Percentiles rank a stretch among this genome's conserved stretches.
These are phyloP conservation scores for Stigmatopora argus DNA, from an alignment of 2,113 vertebrate species.

Conservation along the genomic window DNA sequence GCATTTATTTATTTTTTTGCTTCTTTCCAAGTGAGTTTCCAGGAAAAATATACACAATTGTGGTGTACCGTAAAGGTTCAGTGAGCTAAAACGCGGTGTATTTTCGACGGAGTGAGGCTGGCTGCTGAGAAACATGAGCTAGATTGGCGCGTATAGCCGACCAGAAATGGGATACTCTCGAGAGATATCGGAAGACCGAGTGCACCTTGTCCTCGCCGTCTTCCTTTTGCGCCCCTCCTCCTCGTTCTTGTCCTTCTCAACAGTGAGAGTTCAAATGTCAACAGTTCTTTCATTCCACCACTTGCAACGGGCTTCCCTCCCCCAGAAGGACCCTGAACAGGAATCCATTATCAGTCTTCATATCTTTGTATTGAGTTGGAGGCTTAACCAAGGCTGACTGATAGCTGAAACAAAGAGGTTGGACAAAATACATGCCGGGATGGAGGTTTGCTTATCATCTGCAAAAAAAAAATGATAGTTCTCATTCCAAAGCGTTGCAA, in stretches of 20 bases:
- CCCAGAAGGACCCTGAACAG: neutral
- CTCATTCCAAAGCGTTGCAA: neutral
- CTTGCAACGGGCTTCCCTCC: constrained; percentile 15
- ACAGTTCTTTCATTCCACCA: constrained; percentile 27
- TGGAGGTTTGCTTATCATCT: neutral
- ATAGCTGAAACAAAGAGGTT: neutral
- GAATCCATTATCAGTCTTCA: neutral
- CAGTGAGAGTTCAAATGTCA: constrained; percentile 44
- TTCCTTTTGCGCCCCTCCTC: constrained; percentile 15
- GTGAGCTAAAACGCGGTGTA: no score
- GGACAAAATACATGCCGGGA: neutral
- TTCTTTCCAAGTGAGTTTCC: no score
- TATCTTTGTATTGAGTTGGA: neutral
- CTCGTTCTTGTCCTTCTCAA: constrained; percentile 7
- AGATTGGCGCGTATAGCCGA: constrained; percentile 27
- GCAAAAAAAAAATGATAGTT: neutral
- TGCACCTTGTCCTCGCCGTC: constrained; percentile 28
- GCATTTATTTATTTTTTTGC: no score
- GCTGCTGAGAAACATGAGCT: constrained; percentile 52
- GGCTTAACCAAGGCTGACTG: neutral
- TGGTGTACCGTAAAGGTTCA: no score
- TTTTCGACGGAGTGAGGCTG: constrained; percentile 18
- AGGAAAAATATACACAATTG: no score
- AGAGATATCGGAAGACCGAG: constrained; percentile 42
- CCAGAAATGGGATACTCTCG: constrained; percentile 56